phyloP scores from a whole-genome alignment of 53 echinoderm and acorn worm genomes.

The Echinometra lucunter region DNA sequence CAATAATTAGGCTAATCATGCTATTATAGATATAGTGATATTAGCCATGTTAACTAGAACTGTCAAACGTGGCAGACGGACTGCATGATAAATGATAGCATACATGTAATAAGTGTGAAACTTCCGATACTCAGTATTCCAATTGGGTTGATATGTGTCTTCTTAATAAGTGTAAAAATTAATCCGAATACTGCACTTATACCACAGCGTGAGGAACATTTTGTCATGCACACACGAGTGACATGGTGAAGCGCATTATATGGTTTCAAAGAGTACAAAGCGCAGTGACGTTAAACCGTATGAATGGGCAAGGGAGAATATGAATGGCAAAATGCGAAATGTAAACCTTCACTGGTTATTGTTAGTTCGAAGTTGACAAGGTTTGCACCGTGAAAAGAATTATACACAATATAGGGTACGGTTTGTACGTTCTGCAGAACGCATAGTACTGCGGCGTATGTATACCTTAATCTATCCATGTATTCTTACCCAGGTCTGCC shows the following conservation, averaged over 20 bases:
- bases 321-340: slow-evolving; percentile 37
- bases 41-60: no score
- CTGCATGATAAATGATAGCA: not conserved
- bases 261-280: not conserved
- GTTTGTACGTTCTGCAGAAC: not conserved
- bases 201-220: not conserved
- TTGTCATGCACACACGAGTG: not conserved
- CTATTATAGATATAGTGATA: no score
- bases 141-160: not conserved
- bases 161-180: not conserved
- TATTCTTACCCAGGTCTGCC: slow-evolving; percentile 27
- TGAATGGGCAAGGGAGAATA: not conserved
- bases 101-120: not conserved
- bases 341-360: slow-evolving; percentile 43
- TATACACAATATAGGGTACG: not conserved
- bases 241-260: not conserved
- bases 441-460: not conserved
- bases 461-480: not conserved
- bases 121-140: not conserved
- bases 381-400: not conserved
- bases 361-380: not conserved
- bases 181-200: not conserved
- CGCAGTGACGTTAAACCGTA: slow-evolving; percentile 10
- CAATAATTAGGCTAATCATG: no score
- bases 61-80: not conserved